Conservation (phyloP, 2,888 invertebrate genomes). For the Deilephila porcellus region DNA sequence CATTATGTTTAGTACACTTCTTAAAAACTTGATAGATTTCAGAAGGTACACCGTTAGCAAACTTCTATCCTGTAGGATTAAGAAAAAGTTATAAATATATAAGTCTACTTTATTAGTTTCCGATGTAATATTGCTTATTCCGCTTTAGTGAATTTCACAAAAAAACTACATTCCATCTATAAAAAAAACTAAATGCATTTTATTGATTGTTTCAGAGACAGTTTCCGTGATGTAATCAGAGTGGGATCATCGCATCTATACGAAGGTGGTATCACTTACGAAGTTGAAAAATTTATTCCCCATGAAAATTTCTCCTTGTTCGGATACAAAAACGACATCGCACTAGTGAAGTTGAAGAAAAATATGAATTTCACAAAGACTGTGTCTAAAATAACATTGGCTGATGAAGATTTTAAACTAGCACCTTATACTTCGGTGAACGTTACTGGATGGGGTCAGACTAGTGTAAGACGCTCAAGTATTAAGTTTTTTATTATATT, state of each 20-base stretch:
- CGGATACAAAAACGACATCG: not conserved
- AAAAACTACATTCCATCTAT: too few relatives aligned
- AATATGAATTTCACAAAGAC: not conserved
- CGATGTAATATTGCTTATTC: too few relatives aligned
- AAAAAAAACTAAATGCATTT: too few relatives aligned
- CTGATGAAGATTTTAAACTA: not conserved
- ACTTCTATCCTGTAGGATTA: too few relatives aligned
- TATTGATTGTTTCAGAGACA: not conserved
- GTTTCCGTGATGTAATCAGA: not conserved
- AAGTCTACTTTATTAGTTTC: too few relatives aligned
- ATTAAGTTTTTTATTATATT: too few relatives aligned
- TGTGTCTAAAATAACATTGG: not conserved
- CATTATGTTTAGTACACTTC: too few relatives aligned
- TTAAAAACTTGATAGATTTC: too few relatives aligned
- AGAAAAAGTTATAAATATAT: too few relatives aligned
- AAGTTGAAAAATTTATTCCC: not conserved
- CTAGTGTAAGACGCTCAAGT: conserved; percentile 14
- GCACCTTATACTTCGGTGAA: not conserved
- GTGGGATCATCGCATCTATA: conserved; percentile 13
- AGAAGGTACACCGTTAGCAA: too few relatives aligned
- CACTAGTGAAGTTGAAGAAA: conserved; percentile 9
- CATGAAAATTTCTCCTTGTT: not conserved
- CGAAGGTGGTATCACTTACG: not conserved
- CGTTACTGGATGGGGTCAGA: conserved; percentile 17
- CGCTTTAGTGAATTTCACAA: too few relatives aligned